These are phyloP conservation scores for Idris sp. DNA, from an alignment of 1,140 invertebrate genomes.

Conservation along the genomic window DNA sequence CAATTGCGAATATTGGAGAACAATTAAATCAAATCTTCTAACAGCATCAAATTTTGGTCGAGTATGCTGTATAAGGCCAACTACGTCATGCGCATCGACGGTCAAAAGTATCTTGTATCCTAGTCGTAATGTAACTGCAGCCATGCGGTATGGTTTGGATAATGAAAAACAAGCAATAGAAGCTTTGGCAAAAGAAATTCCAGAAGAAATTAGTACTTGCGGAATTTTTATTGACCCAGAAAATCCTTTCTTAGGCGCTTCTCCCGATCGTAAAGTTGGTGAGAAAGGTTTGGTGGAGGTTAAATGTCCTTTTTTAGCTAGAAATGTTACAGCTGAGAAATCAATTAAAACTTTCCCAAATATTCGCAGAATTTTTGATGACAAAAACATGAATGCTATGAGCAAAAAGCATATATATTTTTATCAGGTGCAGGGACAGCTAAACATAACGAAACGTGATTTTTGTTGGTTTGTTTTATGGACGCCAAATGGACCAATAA, in stretches of 20 bases:
- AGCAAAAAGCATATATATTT: slow-evolving; percentile 56
- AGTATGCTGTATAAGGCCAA: background rate
- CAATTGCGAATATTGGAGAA: background rate
- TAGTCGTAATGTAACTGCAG: background rate
- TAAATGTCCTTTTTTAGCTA: slow-evolving; percentile 2
- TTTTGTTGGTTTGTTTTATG: slow-evolving; percentile 53
- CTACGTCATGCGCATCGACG: background rate
- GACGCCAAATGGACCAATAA: slow-evolving; percentile 22
- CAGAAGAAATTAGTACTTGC: background rate
- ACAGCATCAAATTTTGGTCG: slow-evolving; percentile 4
- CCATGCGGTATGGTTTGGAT: background rate
- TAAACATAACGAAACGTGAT: slow-evolving; percentile 48
- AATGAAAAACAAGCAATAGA: background rate
- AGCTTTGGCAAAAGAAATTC: background rate
- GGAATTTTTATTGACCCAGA: slow-evolving; percentile 4
- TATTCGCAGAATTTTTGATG: too few relatives aligned
- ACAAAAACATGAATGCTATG: background rate
- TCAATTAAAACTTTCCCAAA: too few relatives aligned
- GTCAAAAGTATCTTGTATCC: slow-evolving; percentile 7
- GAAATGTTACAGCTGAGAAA: too few relatives aligned
- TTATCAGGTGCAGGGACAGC: slow-evolving; percentile 66
- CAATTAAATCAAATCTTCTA: background rate
- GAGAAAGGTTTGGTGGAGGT: slow-evolving; percentile 8
- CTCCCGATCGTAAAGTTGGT: background rate
- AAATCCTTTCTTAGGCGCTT: background rate